Evolutionary conservation across 2,113 vertebrate species (phyloP).

Genomic region (human (Homo sapiens)): DNA sequence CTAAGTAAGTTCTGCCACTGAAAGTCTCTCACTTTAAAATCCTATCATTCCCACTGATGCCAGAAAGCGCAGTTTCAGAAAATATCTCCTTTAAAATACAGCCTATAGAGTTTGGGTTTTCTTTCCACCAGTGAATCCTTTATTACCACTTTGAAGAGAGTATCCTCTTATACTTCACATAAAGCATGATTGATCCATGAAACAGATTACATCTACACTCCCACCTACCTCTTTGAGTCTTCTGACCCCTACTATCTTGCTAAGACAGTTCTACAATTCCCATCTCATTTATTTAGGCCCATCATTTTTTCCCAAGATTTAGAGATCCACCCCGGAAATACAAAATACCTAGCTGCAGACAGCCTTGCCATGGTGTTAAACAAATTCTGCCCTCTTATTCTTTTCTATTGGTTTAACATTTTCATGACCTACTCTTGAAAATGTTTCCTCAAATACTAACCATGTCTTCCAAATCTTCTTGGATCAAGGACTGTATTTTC

Average conservation of each 20-base stretch:
- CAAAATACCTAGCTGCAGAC: neutral
- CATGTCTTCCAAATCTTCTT: neutral
- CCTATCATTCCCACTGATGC: neutral
- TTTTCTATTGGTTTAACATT: neutral
- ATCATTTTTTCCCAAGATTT: neutral
- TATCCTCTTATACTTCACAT: neutral
- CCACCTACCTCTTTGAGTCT: neutral
- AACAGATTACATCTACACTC: neutral
- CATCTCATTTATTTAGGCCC: neutral
- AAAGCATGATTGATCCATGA: neutral
- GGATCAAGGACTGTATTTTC: neutral
- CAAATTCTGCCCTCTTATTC: neutral
- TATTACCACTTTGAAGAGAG: neutral
- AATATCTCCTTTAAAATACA: neutral
- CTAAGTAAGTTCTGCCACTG: neutral
- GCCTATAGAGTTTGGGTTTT: neutral
- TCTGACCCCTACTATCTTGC: neutral
- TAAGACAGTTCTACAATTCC: neutral
- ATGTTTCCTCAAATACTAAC: neutral
- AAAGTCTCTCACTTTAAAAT: neutral
- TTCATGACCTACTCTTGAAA: neutral
- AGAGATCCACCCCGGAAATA: neutral
- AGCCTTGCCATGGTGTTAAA: neutral
- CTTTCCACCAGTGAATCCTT: neutral
- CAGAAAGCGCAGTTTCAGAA: neutral